These are phyloP conservation scores for Prionailurus viverrinus DNA, from an alignment of 2,113 vertebrate species.

Conservation along the genomic window DNA sequence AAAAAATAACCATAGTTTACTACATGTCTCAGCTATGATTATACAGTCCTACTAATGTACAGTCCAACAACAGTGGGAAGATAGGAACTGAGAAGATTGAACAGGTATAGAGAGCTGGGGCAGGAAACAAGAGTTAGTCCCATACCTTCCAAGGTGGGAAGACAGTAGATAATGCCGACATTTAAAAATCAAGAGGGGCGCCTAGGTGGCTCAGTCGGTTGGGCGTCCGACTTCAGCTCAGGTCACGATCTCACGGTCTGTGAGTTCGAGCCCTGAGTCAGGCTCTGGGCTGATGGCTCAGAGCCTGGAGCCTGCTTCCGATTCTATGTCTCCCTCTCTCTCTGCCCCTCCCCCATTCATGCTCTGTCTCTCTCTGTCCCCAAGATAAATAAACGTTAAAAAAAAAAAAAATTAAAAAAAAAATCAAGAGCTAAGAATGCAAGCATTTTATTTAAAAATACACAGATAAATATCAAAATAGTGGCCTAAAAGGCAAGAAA, in stretches of 20 bases:
- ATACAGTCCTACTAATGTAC: not conserved
- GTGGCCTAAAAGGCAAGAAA: not conserved
- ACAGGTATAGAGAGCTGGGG: not conserved
- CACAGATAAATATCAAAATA: not conserved
- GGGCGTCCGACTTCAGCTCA: no score
- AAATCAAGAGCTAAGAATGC: not conserved
- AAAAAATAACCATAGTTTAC: not conserved
- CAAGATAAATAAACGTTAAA: no score
- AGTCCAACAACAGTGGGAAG: not conserved
- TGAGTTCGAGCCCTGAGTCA: no score
- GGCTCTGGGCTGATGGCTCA: no score
- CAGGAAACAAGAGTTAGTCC: not conserved
- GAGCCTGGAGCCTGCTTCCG: no score
- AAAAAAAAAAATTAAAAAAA: not conserved
- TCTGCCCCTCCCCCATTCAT: no score
- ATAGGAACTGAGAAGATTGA: not conserved
- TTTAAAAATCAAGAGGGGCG: not conserved
- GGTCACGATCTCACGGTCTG: no score
- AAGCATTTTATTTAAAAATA: constrained; percentile 5
- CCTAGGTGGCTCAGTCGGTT: no score
- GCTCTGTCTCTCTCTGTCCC: no score
- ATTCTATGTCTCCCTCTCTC: no score
- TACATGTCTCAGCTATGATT: not conserved
- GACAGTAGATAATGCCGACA: not conserved
- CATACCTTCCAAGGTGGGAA: not conserved